These are phyloP conservation scores for Heliconius eleuchia DNA, from an alignment of 1,140 invertebrate genomes.

Conservation along the genomic window DNA sequence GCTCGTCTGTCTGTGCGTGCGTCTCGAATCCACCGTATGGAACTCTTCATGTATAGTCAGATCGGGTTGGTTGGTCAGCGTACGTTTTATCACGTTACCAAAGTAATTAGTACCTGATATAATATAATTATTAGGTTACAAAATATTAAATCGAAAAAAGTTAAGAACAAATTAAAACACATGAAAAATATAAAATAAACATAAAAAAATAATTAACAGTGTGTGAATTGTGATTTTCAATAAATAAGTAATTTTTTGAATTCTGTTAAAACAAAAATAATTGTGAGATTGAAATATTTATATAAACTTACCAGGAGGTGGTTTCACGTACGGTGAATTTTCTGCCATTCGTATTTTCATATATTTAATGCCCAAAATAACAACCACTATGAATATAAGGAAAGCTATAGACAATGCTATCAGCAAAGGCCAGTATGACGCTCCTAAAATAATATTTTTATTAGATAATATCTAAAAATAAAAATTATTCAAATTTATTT, in stretches of 20 bases:
- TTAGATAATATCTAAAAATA: background rate
- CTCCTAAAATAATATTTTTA: constrained; percentile 51
- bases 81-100: constrained; percentile 71
- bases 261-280: too few relatives aligned
- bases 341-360: constrained; percentile 73
- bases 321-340: constrained; percentile 72
- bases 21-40: constrained; percentile 65
- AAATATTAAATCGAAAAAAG: too few relatives aligned
- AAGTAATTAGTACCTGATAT: constrained; percentile 67
- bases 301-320: constrained; percentile 58
- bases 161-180: too few relatives aligned
- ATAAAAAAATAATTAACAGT: too few relatives aligned
- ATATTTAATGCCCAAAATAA: constrained; percentile 71
- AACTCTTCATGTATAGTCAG: constrained; percentile 75
- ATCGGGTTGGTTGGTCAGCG: constrained; percentile 72
- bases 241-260: too few relatives aligned
- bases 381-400: constrained; percentile 70
- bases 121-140: background rate
- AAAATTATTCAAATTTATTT: background rate
- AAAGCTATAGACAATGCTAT: constrained; percentile 69
- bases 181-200: too few relatives aligned
- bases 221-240: too few relatives aligned
- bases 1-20: constrained; percentile 60
- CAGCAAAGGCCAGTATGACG: constrained; percentile 70
- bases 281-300: background rate